A percentile compares a stretch with the other conserved stretches of the same genome.
Conservation (phyloP, 1,140 invertebrate species). For the Apis florea region DNA sequence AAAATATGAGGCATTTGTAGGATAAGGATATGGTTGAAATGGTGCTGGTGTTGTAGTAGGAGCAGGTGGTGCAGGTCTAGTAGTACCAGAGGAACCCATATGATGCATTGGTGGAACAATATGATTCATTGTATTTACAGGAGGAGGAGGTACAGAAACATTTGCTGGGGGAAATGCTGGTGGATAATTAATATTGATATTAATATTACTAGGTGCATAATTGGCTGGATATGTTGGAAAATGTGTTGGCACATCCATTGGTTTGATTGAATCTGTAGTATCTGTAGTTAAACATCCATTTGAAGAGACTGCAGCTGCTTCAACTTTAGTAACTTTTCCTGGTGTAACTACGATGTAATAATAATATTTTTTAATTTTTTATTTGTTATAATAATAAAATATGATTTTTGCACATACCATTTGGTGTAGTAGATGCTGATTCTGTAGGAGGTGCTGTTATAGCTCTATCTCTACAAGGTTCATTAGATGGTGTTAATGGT, state of each 20-base stretch:
- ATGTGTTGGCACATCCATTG: slow-evolving; percentile 70
- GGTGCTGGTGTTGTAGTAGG: slow-evolving; percentile 63
- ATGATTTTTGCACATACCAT: slow-evolving; percentile 66
- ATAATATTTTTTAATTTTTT: neutral
- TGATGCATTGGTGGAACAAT: slow-evolving; percentile 75
- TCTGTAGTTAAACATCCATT: slow-evolving; percentile 73
- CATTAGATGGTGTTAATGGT: slow-evolving; percentile 79
- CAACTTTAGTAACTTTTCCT: slow-evolving; percentile 70
- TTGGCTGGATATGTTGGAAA: slow-evolving; percentile 71
- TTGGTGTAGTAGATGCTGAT: slow-evolving; percentile 72
- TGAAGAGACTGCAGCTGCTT: slow-evolving; percentile 62
- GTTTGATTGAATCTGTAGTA: slow-evolving; percentile 65
- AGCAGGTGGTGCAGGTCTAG: slow-evolving; percentile 70
- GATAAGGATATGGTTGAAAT: slow-evolving; percentile 75
- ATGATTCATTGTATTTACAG: slow-evolving; percentile 75
- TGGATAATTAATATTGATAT: slow-evolving; percentile 67
- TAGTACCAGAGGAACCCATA: slow-evolving; percentile 63
- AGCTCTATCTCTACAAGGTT: slow-evolving; percentile 70
- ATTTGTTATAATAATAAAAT: neutral
- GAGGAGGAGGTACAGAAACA: slow-evolving; percentile 75
- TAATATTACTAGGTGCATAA: slow-evolving; percentile 66
- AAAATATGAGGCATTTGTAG: slow-evolving; percentile 72
- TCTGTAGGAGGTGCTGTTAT: slow-evolving; percentile 68
- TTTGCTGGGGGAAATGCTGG: slow-evolving; percentile 76
- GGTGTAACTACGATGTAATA: slow-evolving; percentile 66